Evolutionary conservation across 2,113 vertebrate species (phyloP).

Genomic region (Cathartes aura): DNA sequence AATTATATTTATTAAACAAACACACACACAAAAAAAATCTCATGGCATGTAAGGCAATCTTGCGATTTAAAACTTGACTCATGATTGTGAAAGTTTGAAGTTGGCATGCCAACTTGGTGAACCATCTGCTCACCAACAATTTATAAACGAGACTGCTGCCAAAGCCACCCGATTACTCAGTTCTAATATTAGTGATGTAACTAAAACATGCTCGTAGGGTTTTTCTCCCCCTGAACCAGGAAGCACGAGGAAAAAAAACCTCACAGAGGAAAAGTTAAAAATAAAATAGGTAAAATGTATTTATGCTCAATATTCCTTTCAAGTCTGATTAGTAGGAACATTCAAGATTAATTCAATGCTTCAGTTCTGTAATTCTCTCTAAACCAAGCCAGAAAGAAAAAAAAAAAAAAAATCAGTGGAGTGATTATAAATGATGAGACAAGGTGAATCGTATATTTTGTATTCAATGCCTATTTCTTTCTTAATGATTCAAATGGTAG

Average conservation of each 20-base stretch:
- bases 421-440: neutral
- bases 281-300: neutral
- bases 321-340: neutral
- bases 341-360: neutral
- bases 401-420: neutral
- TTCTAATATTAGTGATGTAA: conserved; percentile 69
- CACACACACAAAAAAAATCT: neutral
- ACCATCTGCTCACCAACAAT: conserved; percentile 67
- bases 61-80: conserved; percentile 31
- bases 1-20: conserved; percentile 41
- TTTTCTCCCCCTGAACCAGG: conserved; percentile 33
- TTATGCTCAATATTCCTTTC: neutral
- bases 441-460: neutral
- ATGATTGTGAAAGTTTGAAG: conserved; percentile 63
- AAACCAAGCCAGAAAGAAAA: neutral
- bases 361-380: neutral
- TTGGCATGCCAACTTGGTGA: conserved; percentile 58
- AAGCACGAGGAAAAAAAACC: neutral
- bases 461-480: neutral
- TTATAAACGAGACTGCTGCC: conserved; percentile 55
- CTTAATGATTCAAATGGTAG: neutral
- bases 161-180: conserved; percentile 60
- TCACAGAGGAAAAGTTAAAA: neutral
- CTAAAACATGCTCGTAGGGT: neutral
- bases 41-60: conserved; percentile 21